Percentiles rank a stretch among this genome's conserved stretches.
Conservation (phyloP, 2,113 vertebrate genomes). For the Tor tambroides region DNA sequence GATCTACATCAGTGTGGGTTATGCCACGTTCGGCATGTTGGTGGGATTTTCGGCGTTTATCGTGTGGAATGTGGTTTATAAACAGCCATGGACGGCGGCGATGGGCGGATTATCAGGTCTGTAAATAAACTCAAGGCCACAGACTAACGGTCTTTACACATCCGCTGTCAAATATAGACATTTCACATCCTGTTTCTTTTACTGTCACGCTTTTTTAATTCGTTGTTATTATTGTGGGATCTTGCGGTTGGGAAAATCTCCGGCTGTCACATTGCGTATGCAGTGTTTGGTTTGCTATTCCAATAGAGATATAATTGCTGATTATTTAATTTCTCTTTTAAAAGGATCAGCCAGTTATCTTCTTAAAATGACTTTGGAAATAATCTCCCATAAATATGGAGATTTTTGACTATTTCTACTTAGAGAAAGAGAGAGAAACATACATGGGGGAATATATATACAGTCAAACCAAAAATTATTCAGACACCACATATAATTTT, state of each 20-base stretch:
- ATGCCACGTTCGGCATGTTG: conserved; percentile 77
- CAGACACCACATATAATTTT: too few species aligned
- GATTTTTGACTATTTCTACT: too few species aligned
- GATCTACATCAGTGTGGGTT: conserved; percentile 78
- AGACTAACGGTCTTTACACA: not conserved
- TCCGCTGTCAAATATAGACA: not conserved
- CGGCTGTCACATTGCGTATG: not conserved
- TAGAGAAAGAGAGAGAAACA: too few species aligned
- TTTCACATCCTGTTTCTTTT: not conserved
- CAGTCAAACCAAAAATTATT: too few species aligned
- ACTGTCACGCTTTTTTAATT: not conserved
- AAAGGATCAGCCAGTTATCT: too few species aligned
- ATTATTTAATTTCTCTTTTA: not conserved
- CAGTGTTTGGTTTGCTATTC: not conserved
- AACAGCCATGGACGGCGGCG: conserved; percentile 86
- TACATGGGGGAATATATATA: too few species aligned
- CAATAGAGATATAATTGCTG: not conserved
- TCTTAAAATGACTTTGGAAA: not conserved
- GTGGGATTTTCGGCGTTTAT: conserved; percentile 86
- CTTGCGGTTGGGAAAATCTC: too few species aligned
- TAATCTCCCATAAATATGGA: not conserved
- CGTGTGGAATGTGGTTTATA: conserved; percentile 84
- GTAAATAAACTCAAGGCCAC: conserved; percentile 61
- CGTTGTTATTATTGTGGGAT: not conserved
- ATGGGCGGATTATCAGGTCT: conserved; percentile 89